Evolutionary conservation across 2,888 invertebrate species (phyloP), one percentile per base, ranked within the genome.

Genomic region (Dascillus cervinus): DNA sequence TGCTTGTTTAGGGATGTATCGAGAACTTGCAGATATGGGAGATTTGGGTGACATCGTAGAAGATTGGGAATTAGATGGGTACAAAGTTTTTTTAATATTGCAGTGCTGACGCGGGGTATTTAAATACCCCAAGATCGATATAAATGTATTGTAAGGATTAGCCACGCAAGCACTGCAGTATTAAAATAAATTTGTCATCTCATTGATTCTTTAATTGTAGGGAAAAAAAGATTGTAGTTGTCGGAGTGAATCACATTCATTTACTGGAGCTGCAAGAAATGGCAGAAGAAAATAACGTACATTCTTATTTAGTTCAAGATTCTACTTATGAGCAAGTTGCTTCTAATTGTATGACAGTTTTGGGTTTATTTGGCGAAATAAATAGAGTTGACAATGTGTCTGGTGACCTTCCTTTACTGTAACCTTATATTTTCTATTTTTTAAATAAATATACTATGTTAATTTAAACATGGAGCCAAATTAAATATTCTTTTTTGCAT

Each of bases 1-100:
- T 57, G 76, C 74, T 12, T 70, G 73, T 22, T 55, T 78, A 9
- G 74, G 71, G 3, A 55, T 76, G 19, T 74, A 73, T 50, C 57
- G 70, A 26, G 49, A 60, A 22, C 60, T 75, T 39, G 49, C 66
- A 24, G 59, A 66, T 32, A 66, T 62, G 26, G 52, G 52, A 22
- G 47, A 49, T 13, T 42, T 52, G 42, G 64, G 65, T 15, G 68
- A 70, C 31, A 59, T 60, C 22, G 47, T 70, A 33, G 64, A 63
- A 38, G 65, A 67, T 32, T 73, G 73, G 73, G 71, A 71, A 32
- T 65, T 67, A 43, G 66, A 67, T 46, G 63, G 63, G 64, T 64
- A 52, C n/a, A 45, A 38, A 32, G 19, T 27, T 27, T 24, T 19
- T n/a, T n/a, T n/a, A n/a, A n/a, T n/a, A n/a, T n/a, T n/a, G n/a